Percentiles rank a stretch among this genome's conserved stretches.
Conservation (phyloP, 1,140 invertebrate species). For the Hycleus phaleratus region DNA sequence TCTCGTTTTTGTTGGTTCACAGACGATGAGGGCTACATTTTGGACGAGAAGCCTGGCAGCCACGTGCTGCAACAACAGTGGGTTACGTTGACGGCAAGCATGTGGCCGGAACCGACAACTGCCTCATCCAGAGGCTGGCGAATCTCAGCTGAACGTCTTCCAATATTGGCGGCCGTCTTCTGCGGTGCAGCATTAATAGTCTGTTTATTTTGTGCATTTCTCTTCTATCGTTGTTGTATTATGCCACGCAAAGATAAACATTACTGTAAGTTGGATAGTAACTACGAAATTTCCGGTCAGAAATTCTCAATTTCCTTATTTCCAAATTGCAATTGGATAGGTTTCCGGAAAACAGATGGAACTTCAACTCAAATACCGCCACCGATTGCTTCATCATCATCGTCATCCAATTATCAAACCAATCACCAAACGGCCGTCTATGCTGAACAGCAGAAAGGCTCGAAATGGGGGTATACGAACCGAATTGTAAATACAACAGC, state of each 20-base stretch:
- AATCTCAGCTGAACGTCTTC: slow-evolving; percentile 43
- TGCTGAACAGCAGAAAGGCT: slow-evolving; percentile 37
- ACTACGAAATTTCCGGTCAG: not conserved
- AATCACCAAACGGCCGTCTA: slow-evolving; percentile 37
- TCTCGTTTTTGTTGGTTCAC: not conserved
- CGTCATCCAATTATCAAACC: slow-evolving; percentile 14
- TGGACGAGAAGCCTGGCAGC: slow-evolving; percentile 19
- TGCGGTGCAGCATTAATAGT: slow-evolving; percentile 45
- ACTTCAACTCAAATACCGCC: slow-evolving; percentile 20
- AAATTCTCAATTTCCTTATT: not conserved
- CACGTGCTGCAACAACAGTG: slow-evolving; percentile 43
- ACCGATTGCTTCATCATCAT: slow-evolving; percentile 18
- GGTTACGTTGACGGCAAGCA: slow-evolving; percentile 46
- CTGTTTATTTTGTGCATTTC: slow-evolving; percentile 41
- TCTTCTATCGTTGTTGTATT: slow-evolving; percentile 48
- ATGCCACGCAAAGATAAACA: slow-evolving; percentile 44
- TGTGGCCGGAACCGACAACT: slow-evolving; percentile 39
- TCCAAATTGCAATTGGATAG: slow-evolving; percentile 9
- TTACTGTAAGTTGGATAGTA: slow-evolving; percentile 42
- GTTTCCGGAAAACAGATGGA: slow-evolving; percentile 33
- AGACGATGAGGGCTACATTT: slow-evolving; percentile 19
- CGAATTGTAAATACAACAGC: slow-evolving; percentile 30
- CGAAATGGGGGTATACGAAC: slow-evolving; percentile 40
- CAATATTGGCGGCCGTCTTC: slow-evolving; percentile 45
- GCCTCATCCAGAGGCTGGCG: slow-evolving; percentile 39